A percentile compares a stretch with the other conserved stretches of the same genome.
phyloP scores from a whole-genome alignment of 2,797 vertebrate species.

The Lindbergichthys nudifrons region DNA sequence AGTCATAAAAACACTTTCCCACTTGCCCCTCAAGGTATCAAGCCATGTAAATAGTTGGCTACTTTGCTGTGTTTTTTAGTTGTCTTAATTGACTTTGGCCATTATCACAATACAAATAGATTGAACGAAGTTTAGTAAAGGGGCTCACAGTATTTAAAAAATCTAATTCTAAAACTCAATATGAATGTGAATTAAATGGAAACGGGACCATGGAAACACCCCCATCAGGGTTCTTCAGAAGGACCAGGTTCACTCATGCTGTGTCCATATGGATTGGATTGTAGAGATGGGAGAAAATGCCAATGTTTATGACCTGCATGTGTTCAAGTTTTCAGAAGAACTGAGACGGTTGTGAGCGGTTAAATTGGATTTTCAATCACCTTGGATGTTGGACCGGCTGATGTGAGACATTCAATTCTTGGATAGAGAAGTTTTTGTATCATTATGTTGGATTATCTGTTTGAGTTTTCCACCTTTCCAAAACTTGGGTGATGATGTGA shows the following conservation, averaged over 20 bases:
- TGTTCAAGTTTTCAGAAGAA: neutral
- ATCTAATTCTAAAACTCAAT: neutral
- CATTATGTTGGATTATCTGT: neutral
- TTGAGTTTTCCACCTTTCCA: neutral
- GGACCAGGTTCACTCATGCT: neutral
- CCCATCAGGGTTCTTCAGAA: neutral
- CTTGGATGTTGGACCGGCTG: neutral
- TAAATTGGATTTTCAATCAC: neutral
- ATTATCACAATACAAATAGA: neutral
- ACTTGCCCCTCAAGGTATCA: neutral
- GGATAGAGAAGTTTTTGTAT: rapidly evolving
- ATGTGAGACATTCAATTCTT: neutral
- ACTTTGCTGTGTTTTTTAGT: neutral
- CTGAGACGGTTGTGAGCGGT: neutral
- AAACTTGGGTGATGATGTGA: neutral
- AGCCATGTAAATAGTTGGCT: neutral
- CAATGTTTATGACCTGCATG: neutral
- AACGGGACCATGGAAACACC: neutral
- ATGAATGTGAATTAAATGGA: neutral
- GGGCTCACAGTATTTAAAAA: neutral
- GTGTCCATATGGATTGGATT: neutral
- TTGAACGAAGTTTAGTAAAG: neutral
- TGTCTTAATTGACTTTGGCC: neutral
- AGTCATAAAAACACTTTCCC: neutral
- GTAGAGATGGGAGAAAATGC: neutral